Evolutionary conservation across 2,888 invertebrate species (phyloP), one percentile per base, ranked within the genome.

Genomic region (Acleris sparsana): DNA sequence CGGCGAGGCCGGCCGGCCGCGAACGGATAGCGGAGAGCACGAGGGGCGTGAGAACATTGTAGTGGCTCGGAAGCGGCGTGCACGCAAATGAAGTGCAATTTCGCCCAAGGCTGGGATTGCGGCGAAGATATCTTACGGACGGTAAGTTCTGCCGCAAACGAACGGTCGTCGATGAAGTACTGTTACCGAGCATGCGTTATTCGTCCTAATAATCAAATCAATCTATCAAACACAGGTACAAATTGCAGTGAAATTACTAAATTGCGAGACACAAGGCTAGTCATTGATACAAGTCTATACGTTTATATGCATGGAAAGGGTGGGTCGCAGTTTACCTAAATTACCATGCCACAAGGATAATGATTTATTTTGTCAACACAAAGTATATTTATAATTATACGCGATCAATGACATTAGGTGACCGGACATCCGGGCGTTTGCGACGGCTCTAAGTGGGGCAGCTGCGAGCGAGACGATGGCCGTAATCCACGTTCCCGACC

Each of bases 81-180:
- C 83, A 86, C 80, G 85, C 84, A 87, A 88, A 89, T 88, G 85
- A 88, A 88, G 87, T 83, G 86, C 86, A 88, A 87, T 88, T 87
- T 87, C 79, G 80, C 82, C 78, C 69, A 77, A 79, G 79, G 78
- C 76, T 73, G 74, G 78, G 80, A 83, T 84, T 85, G 82, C 74
- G 82, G 82, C 74, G 76, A 75, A 80, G 84, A 80, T 80, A 80
- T 57, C 73, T 77, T 76, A 79, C 80, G 73, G 73, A 76, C 67
- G 62, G 69, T 63, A 74, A 79, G 77, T 74, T 57, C 57, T 48
- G 62, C 66, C 61, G 46, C 62, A 66, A 57, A 48, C 56, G 39
- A 61, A 44, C 61, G 61, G 44, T 22, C 53, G 18, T 22, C 46
- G 51, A 18, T 17, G 51, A 44, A 39, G 46, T 33, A 62, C 53